Evolutionary conservation across 2,888 invertebrate species (phyloP).

Genomic region (Cyclophora albipunctata): DNA sequence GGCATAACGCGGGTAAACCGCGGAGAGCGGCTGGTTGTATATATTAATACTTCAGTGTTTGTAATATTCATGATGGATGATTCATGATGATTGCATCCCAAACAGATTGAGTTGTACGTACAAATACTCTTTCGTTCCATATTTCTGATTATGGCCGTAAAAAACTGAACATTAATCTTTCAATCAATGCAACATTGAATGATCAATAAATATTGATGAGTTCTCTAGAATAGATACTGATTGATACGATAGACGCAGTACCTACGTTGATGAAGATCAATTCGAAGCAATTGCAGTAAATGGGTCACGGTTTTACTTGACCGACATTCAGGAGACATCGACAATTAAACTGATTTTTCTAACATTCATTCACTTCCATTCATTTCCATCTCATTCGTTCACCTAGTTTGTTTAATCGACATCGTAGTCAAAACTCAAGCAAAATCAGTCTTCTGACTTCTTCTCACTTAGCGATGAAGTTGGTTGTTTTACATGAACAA

Average conservation of each 20-base stretch:
- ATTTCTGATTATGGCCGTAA: no score
- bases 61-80: no score
- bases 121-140: no score
- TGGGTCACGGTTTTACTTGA: conserved; percentile 40
- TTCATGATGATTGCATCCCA: no score
- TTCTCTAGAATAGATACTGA: conserved; percentile 21
- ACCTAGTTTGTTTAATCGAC: conserved; percentile 19
- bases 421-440: no score
- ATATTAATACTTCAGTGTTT: no score
- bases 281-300: conserved; percentile 45
- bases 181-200: conserved; percentile 10
- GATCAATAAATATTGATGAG: conserved; percentile 17
- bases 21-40: no score
- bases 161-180: conserved; percentile 9
- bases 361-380: conserved; percentile 34
- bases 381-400: conserved; percentile 32
- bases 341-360: conserved; percentile 40
- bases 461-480: no score
- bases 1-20: no score
- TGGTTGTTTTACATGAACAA: no score
- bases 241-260: conserved; percentile 28
- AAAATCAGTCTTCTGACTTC: no score
- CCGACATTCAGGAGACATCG: conserved; percentile 37
- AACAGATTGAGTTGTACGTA: no score
- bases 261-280: conserved; percentile 44